Evolutionary conservation across 2,113 vertebrate genomes (phyloP), one percentile per base, ranked within the genome.

Genomic region (Thunnus thynnus): DNA sequence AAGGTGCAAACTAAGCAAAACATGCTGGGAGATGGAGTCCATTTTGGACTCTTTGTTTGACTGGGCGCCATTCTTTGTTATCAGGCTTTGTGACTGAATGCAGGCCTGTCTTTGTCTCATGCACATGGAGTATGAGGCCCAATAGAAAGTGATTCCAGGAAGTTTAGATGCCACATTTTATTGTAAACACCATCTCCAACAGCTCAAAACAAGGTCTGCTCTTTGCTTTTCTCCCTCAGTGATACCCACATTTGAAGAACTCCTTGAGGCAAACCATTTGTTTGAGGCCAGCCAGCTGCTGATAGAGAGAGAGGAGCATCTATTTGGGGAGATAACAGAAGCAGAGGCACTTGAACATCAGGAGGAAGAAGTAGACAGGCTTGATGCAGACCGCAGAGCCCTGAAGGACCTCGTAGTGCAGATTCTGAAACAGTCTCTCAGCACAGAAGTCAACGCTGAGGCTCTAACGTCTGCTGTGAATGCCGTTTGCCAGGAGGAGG

Each of bases 391-490:
- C 61, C 91, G 93, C 0, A 76, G 47, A 46, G 1, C 88, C n/a
- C 92, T 98, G 63, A 82, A 91, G 5, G 18, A 30, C 4, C 82
- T 56, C n/a, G 67, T 98, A 44, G 66, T 91, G 22, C 56, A 61
- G 16, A 83, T 84, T 13, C 52, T 98, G 20, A 93, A 89, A 1
- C 77, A 91, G 14, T 96, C 97, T 0, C 20, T 97, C n/a, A 65
- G 13, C 25, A 14, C 88, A 2, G 90, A 86, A 16, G 83, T 69
- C 61, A 83, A 90, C 2, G 86, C 84, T 2, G 89, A 93, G 5
- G 63, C 81, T 13, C 90, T 98, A 65, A 92, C 71, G 30, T 95
- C 96, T 55, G 97, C 97, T 3, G 93, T 97, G 41, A 89, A 88
- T 0, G 93, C 95, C 46, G 79, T 98, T 32, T 73, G 85, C 3